Conservation (phyloP, 23 tunicate species). For the Trididemnum miniatum region DNA sequence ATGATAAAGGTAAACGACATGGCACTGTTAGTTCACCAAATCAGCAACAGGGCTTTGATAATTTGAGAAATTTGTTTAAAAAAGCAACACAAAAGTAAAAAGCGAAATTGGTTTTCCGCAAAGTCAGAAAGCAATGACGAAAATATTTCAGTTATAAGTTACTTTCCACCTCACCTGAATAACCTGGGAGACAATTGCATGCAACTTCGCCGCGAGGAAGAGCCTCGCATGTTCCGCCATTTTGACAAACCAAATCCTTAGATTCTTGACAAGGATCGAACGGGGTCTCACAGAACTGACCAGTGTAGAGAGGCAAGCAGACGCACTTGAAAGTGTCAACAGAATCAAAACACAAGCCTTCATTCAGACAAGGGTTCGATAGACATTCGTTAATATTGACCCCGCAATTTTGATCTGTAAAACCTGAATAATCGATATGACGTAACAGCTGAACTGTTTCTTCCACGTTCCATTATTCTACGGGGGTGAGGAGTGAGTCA, state of each 20-base stretch:
- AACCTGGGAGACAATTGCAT: constrained; percentile 63
- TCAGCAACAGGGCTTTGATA: too few species aligned
- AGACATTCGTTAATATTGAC: constrained; percentile 19
- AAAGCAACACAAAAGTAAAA: too few species aligned
- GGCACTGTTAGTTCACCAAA: too few species aligned
- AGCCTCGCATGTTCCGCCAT: background rate
- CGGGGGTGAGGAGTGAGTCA: too few species aligned
- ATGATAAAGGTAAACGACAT: too few species aligned
- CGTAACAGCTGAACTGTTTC: too few species aligned
- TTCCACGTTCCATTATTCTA: too few species aligned
- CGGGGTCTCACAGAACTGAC: constrained; percentile 50
- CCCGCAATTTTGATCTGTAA: constrained; percentile 9
- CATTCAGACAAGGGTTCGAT: constrained; percentile 25
- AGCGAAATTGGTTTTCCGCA: too few species aligned
- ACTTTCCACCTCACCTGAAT: too few species aligned
- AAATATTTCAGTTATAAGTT: too few species aligned
- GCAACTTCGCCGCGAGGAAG: background rate
- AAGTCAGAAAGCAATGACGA: too few species aligned
- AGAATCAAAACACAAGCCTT: constrained; percentile 12
- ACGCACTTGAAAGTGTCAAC: background rate
- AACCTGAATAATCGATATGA: constrained; percentile 4
- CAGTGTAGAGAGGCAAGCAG: constrained; percentile 46
- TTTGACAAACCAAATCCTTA: background rate
- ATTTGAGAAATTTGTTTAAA: too few species aligned
- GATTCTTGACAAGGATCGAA: constrained; percentile 9